Base-by-base conservation (phyloP, 2,888 invertebrate genomes). In the Lysandra bellargus region DNA sequence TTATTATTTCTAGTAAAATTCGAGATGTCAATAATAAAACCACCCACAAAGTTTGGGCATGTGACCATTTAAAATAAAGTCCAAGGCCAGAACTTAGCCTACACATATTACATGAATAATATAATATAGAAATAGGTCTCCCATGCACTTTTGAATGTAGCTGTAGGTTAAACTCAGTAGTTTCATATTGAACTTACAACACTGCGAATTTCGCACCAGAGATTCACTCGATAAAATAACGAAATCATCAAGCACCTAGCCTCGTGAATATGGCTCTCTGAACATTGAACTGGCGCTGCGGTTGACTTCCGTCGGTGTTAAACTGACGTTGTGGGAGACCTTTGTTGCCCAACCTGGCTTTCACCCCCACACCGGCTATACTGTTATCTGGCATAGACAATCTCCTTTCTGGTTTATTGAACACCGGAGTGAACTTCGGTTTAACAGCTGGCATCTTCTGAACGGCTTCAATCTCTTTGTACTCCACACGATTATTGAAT, bases 401-500 rank as follows among this genome's bases (percentile, higher is more conserved):
- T 80, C 93, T 85, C 79, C 94, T 87, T 82, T 93, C 94, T 1
- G 94, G 94, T 82, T 93, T 94, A 79, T 94, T 94, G 79, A 94
- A 94, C 0, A 94, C 90, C 0, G 85, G 81, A 0, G 88, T 86
- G 0, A 83, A 81, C 72, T 87, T 88, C n/a, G 80, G 80, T 33
- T 81, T 81, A 9, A 80, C 37, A 33, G 72, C 81, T 6, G 23
- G 44, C 17, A 81, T 4, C 76, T 83, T 85, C 79, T 86, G 84
- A 4, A 79, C 82, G 0, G 83, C 40, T 80, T 93, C 94, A 64
- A 95, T 95, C 84, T 93, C 94, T 83, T 94, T 95, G 80, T 92
- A 95, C 80, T 95, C 89, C 0, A 95, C 85, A 7, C 88, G 89
- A 78, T 86, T 92, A 0, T 95, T 92, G 81, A 95, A 95, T 81